Percentiles rank a stretch among this genome's conserved stretches.
Evolutionary conservation across 2,888 invertebrate genomes (phyloP).

Genomic region (Drosophila yooni): DNA sequence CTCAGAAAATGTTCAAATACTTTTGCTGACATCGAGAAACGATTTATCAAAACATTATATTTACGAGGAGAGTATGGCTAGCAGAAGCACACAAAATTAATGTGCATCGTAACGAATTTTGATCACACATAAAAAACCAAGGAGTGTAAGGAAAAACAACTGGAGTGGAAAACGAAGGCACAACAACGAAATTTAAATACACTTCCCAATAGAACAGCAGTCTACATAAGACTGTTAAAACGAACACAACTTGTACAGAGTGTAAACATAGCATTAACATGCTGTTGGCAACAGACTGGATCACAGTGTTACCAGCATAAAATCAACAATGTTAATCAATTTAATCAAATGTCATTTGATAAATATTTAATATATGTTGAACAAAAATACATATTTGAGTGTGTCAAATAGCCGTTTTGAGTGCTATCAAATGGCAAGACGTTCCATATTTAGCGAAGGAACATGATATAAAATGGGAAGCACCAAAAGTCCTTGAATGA

Average conservation of each 20-base stretch:
- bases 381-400: neutral
- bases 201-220: neutral
- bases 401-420: neutral
- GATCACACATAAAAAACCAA: constrained; percentile 18
- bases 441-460: neutral
- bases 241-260: no score
- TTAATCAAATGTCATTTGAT: no score
- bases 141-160: neutral
- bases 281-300: neutral
- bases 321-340: neutral
- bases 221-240: neutral
- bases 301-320: neutral
- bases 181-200: neutral
- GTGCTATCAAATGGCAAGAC: neutral
- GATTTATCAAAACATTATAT: constrained; percentile 53
- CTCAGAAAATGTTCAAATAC: constrained; percentile 9
- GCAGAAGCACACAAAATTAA: constrained; percentile 18
- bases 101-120: constrained; percentile 19
- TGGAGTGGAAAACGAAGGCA: neutral
- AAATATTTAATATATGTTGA: neutral
- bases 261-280: neutral
- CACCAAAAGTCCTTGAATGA: neutral
- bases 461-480: neutral
- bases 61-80: constrained; percentile 4
- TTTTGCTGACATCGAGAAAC: constrained; percentile 48